Evolutionary conservation across 2,113 vertebrate genomes (phyloP), one percentile per base, ranked within the genome.

Genomic region (Otis tarda): DNA sequence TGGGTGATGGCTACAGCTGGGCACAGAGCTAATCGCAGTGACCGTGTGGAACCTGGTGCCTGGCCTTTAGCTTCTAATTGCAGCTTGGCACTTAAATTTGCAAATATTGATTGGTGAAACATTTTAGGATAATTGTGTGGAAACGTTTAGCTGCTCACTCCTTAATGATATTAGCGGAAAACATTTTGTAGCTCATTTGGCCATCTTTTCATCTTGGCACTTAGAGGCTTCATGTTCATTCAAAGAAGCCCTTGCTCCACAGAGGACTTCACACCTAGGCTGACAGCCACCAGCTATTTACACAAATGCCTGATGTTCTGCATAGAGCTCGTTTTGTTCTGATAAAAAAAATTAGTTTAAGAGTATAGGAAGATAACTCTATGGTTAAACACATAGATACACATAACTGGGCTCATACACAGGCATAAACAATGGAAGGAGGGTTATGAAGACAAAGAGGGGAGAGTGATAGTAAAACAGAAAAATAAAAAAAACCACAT

Each of bases 81-180:
- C 33, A 50, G 67, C 35, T 82, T 94, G 86, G 81, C 89, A 73
- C 37, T 69, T 55, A 41, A 52, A 69, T 39, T 65, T 92, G 39
- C 37, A 82, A 76, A 71, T 95, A 91, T 91, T 90, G 76, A 87
- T 86, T 78, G 73, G 56, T 71, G 60, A 93, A 83, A 84, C 15
- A 15, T 81, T 92, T 92, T 50, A 39, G 71, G 49, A 75, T 57
- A 79, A 83, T 84, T 18, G 4, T 33, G n/a, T 80, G 65, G 61
- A 84, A 82, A 55, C 1, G 0, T 52, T 83, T 84, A 68, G 35
- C 69, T 63, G 41, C 45, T 92, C 3, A 1, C 17, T 64, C 27
- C 25, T 79, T 94, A 89, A 78, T 6, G 14, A 87, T 53, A 56
- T 73, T 79, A 82, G 53, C 65, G 61, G 57, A 79, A 79, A 95